Evolutionary conservation across 2,888 invertebrate genomes (phyloP), one percentile per base, ranked within the genome.

Genomic region (Tryphoninae sp.): DNA sequence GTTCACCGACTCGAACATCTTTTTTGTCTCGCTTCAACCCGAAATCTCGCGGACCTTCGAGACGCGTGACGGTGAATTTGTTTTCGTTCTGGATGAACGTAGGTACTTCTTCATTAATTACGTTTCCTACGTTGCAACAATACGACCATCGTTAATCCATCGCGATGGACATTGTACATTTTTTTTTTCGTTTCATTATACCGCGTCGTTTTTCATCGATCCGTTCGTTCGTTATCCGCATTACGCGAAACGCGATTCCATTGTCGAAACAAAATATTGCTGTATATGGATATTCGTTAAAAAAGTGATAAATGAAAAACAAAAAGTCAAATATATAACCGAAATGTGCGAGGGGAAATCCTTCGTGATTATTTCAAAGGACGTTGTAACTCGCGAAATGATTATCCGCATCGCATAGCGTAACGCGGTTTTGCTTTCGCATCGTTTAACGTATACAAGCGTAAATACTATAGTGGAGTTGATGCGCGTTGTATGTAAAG

Each of bases 401-500:
- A 81, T 74, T 78, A 69, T 78, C 73, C 73, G 73, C 62, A 22
- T 68, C 45, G 58, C 40, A 22, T 61, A 40, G 53, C 49, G 77
- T 64, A 78, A 74, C 69, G 69, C 42, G 73, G 42, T 81, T 69
- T 59, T 19, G 26, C 26, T 72, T 78, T 68, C 53, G 73, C 68
- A 68, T 69, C 68, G 81, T 69, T 78, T 69, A 74, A 58, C 67
- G 58, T 16, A 61, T 58, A 73, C 68, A 62, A 55, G 58, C 40
- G 49, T 73, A 73, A 69, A 62, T 62, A 76, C 59, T 40, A 7
- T 40, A 7, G 19, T 33, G 61, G 61, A 49, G 75, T 23, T 53
- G 68, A 76, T 68, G 61, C 40, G 51, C 51, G 26, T 55, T 13
- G 55, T 67, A 55, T 61, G 33, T 51, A 51, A 42, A 8, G 82